Evolutionary conservation across 2,113 vertebrate genomes (phyloP).

Genomic region (Leptobrachium leishanense): DNA sequence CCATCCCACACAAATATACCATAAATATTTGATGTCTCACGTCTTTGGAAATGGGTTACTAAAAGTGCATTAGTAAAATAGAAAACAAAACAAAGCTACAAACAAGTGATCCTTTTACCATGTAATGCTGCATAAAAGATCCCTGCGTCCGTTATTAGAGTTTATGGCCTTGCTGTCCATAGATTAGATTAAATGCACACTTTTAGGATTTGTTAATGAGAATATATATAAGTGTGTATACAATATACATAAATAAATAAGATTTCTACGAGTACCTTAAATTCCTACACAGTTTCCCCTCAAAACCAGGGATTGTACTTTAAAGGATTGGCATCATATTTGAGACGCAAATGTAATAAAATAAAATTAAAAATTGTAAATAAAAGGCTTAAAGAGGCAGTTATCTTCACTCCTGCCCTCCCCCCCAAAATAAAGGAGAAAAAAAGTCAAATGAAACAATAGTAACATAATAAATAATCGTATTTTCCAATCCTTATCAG

Average conservation of each 20-base stretch:
- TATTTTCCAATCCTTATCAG: conserved; percentile 23
- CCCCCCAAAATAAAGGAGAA: background rate
- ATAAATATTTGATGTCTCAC: background rate
- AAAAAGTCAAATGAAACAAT: conserved; percentile 37
- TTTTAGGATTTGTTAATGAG: conserved; percentile 10
- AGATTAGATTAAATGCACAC: conserved; percentile 9
- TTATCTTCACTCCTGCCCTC: background rate
- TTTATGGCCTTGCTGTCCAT: conserved; percentile 1
- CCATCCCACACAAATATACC: background rate
- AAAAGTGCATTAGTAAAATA: conserved; percentile 38
- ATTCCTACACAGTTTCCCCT: conserved; percentile 15
- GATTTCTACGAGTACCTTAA: conserved; percentile 38
- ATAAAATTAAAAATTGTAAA: background rate
- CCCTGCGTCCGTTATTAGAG: background rate
- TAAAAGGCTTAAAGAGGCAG: conserved; percentile 11
- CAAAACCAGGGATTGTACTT: conserved; percentile 24
- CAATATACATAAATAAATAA: conserved; percentile 42
- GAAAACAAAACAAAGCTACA: conserved; percentile 28
- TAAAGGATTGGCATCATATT: conserved; percentile 11
- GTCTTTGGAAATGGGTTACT: conserved; percentile 34
- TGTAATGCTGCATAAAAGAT: background rate
- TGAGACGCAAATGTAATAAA: background rate
- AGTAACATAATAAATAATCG: conserved; percentile 27
- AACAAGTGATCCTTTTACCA: conserved; percentile 21
- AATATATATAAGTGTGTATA: conserved; percentile 29